A percentile compares a stretch with the other conserved stretches of the same genome.
Evolutionary conservation across 2,797 vertebrate species (phyloP).

Genomic region (Okamejei kenojei): DNA sequence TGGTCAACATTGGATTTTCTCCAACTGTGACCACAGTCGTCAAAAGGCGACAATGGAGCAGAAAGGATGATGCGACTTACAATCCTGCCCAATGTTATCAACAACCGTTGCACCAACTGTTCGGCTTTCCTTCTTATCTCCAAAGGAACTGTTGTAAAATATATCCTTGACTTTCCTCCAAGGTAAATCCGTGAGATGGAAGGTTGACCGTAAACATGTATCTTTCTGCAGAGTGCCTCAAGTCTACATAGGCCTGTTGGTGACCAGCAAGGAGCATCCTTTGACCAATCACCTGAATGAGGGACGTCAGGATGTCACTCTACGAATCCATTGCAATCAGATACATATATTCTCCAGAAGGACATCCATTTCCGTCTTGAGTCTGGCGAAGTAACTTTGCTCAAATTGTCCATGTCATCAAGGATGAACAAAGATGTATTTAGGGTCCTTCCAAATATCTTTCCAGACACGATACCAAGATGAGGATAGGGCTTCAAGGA

Average conservation of each 20-base stretch:
- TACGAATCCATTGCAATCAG: no score
- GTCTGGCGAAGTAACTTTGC: no score
- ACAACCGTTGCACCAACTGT: conserved; percentile 27
- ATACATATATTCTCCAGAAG: no score
- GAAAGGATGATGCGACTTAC: neutral
- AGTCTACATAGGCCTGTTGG: neutral
- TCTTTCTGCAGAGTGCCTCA: neutral
- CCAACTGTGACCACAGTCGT: rapidly evolving
- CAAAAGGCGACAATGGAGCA: neutral
- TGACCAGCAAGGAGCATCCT: no score
- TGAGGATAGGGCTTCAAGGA: no score
- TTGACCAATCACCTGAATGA: no score
- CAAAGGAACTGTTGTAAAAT: conserved; percentile 53
- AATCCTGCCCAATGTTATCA: neutral
- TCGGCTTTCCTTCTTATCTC: conserved; percentile 43
- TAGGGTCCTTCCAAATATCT: no score
- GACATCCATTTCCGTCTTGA: no score
- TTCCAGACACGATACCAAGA: no score
- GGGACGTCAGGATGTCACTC: no score
- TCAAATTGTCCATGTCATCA: no score
- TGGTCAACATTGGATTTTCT: neutral
- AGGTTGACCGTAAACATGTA: conserved; percentile 33
- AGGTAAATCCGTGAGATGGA: conserved; percentile 58
- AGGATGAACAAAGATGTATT: no score
- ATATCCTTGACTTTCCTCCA: conserved; percentile 54